Evolutionary conservation across 35 echinoderm and acorn worm species (phyloP).

Genomic region (Stichopus chloronotus): DNA sequence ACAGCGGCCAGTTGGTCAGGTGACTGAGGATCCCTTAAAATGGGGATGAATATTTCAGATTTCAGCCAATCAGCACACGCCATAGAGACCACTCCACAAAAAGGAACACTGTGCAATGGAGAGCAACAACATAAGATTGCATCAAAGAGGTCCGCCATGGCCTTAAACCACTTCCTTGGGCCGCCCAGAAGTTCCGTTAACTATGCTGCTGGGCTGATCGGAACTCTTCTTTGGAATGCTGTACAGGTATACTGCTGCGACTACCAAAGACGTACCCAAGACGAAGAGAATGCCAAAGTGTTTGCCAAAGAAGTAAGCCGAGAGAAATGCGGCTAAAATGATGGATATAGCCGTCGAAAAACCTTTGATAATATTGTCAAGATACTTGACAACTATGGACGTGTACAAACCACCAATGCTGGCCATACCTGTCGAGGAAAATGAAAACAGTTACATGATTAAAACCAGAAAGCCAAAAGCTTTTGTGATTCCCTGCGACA

Average conservation of each 20-base stretch:
- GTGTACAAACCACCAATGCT: conserved; percentile 97
- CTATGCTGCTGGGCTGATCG: conserved; percentile 10
- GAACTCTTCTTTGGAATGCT: conserved; percentile 75
- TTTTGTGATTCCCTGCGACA: no score
- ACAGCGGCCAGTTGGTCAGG: no score
- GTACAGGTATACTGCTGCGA: conserved; percentile 85
- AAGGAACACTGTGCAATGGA: not conserved
- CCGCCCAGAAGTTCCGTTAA: not conserved
- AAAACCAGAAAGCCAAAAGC: no score
- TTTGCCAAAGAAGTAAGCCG: conserved; percentile 76
- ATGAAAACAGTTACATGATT: conserved; percentile 3
- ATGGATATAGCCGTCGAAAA: conserved; percentile 97
- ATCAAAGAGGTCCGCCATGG: no score
- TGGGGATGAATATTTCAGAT: conserved; percentile 2
- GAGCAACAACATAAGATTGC: not conserved
- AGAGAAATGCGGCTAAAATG: conserved; percentile 81
- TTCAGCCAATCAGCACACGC: not conserved
- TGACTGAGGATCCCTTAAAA: no score
- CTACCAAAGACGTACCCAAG: conserved; percentile 74
- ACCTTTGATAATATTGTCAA: conserved; percentile 98
- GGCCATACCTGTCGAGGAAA: conserved; percentile 70
- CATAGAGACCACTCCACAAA: not conserved
- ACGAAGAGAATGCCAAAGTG: conserved; percentile 66
- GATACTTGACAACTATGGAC: conserved; percentile 96
- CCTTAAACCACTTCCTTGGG: conserved; percentile 70